These are phyloP conservation scores for Enteromius argenteus DNA, from an alignment of 2,797 vertebrate genomes.

Conservation along the genomic window DNA sequence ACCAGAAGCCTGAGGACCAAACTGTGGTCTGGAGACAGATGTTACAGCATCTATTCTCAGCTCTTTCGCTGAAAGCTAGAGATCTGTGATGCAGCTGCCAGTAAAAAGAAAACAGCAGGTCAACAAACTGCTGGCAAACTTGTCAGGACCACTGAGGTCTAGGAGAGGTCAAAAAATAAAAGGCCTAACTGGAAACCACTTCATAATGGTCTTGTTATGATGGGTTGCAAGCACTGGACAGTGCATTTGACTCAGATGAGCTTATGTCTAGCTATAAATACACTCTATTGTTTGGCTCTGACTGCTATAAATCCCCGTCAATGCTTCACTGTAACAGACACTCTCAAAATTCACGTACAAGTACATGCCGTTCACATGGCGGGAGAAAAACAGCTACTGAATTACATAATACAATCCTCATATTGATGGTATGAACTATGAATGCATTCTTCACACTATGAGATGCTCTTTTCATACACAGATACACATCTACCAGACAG, in stretches of 20 bases:
- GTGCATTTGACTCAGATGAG: slow-evolving; percentile 10
- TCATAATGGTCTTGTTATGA: slow-evolving; percentile 28
- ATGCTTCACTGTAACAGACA: slow-evolving; percentile 40
- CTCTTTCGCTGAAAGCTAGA: slow-evolving; percentile 26
- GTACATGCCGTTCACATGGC: slow-evolving; percentile 50
- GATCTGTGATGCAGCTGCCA: slow-evolving; percentile 60
- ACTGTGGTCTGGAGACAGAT: slow-evolving; percentile 77
- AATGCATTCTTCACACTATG: slow-evolving; percentile 29
- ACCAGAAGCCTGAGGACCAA: slow-evolving; percentile 65
- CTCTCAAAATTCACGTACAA: slow-evolving; percentile 2
- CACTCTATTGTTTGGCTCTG: slow-evolving; percentile 20
- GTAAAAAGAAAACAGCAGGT: slow-evolving; percentile 42
- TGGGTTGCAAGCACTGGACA: slow-evolving; percentile 25
- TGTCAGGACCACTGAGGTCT: slow-evolving; percentile 17
- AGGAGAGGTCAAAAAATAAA: slow-evolving; percentile 18
- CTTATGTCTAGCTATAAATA: slow-evolving; percentile 36
- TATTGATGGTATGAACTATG: slow-evolving; percentile 45
- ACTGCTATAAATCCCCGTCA: slow-evolving; percentile 19
- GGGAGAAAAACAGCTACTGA: slow-evolving; percentile 42
- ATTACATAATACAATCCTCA: slow-evolving; percentile 34
- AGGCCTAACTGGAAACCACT: slow-evolving; percentile 28
- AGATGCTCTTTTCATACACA: slow-evolving; percentile 21
- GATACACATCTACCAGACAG: slow-evolving; percentile 38
- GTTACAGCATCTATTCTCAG: slow-evolving; percentile 76
- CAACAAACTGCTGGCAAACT: slow-evolving; percentile 43